phyloP scores from a whole-genome alignment of 2,888 invertebrate species.

The Smittia aterrima region DNA sequence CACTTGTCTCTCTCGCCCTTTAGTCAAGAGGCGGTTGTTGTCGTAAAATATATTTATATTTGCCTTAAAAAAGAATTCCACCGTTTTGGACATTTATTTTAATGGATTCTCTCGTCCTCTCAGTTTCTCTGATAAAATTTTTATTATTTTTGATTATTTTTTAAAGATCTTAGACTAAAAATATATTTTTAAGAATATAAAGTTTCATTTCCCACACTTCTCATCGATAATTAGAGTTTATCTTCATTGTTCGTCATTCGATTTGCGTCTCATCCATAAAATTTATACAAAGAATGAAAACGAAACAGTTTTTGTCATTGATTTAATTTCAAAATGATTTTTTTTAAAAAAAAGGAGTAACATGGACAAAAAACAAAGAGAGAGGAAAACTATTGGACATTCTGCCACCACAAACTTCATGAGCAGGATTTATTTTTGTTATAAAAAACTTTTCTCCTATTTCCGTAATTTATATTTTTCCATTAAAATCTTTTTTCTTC shows the following conservation, averaged over 20 bases:
- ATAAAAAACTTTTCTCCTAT: no score
- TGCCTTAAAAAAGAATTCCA: conserved; percentile 2
- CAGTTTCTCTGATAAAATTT: conserved; percentile 8
- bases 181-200: conserved; percentile 23
- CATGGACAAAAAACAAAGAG: no score
- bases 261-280: background rate
- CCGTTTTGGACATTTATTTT: conserved; percentile 12
- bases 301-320: background rate
- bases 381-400: no score
- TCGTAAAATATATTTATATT: conserved; percentile 12
- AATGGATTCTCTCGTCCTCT: background rate
- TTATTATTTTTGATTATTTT: conserved; percentile 18
- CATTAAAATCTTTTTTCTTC: no score
- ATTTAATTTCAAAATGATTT: background rate
- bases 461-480: no score
- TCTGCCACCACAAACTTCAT: no score
- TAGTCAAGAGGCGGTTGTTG: background rate
- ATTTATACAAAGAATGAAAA: background rate
- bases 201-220: background rate
- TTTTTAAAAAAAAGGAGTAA: no score
- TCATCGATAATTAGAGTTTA: background rate
- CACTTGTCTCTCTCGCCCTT: background rate
- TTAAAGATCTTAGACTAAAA: conserved; percentile 13
- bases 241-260: conserved; percentile 17
- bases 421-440: no score